These are phyloP conservation scores for Hafferia zeledoni DNA, from an alignment of 2,797 vertebrate species.

Conservation along the genomic window DNA sequence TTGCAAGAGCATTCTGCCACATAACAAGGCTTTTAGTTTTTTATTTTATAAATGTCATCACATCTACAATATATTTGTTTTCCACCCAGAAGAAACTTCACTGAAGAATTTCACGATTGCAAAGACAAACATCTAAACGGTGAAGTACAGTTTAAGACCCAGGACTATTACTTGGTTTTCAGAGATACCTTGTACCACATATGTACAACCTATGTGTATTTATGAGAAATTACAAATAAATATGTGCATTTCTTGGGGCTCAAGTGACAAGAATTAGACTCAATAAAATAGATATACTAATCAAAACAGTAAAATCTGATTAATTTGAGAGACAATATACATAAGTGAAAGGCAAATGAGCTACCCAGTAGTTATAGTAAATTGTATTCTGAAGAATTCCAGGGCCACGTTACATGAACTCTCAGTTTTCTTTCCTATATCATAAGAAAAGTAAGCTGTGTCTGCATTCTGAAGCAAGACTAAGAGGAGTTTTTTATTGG, in stretches of 20 bases:
- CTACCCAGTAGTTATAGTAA: not conserved
- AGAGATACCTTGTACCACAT: not conserved
- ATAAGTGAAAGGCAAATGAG: not conserved
- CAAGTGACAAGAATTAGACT: not conserved
- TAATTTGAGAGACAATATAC: not conserved
- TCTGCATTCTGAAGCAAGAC: not conserved
- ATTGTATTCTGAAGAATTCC: not conserved
- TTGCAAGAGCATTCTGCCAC: not conserved
- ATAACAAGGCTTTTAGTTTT: not conserved
- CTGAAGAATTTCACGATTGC: not conserved
- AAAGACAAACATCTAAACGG: not conserved
- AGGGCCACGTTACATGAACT: not conserved
- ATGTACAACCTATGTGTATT: not conserved
- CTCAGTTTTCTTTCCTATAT: not conserved
- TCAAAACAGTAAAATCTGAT: not conserved
- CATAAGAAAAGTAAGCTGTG: not conserved
- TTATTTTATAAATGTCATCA: not conserved
- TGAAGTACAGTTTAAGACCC: not conserved
- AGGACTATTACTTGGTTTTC: not conserved
- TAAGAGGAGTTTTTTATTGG: not conserved
- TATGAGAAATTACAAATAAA: not conserved
- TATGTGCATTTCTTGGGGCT: not conserved
- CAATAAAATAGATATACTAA: not conserved
- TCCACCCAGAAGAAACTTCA: not conserved
- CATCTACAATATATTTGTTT: not conserved